Evolutionary conservation across 2,113 vertebrate species (phyloP), one percentile per base, ranked within the genome.

Genomic region (Setophaga petechia): DNA sequence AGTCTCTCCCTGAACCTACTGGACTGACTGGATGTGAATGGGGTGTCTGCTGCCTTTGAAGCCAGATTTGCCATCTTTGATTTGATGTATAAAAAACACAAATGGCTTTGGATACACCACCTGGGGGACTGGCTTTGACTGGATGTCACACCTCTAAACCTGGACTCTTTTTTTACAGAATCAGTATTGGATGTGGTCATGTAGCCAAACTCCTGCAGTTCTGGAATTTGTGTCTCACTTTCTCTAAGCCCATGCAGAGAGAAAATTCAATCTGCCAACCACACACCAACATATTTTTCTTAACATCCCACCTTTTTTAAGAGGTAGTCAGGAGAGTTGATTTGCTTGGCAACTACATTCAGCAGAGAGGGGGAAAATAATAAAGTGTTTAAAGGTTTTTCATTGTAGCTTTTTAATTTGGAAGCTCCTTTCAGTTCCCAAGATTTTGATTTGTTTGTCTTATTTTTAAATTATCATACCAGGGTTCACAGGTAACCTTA

Each of bases 121-220:
- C 0, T 44, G 22, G 0, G 4, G 31, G 62, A 10, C 31, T 54
- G 61, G 47, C 67, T 71, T 68, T 25, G 37, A 24, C 7, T 63
- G 23, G 15, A 12, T 2, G 14, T 4, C 51, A 22, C 35, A 25
- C 8, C 41, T 74, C 15, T 25, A 61, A 76, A 35, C 16, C 58
- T 39, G 22, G 54, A 15, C 24, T 47, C 30, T 18, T 43, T 57
- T 63, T 72, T 57, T 27, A 24, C 0, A 41, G 11, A 80, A 30
- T 39, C 47, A 31, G 14, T 6, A 23, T 9, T 0, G 0, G 25
- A 43, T 3, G 0, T 13, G 51, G 54, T 23, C 0, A 0, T 11
- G 15, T 2, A n/a, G 31, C 77, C 25, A 46, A 79, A 75, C 5
- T 33, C 49, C 55, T n/a, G 51, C 5, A 41, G 25, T 30, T 76